Conservation (phyloP, 2,113 vertebrate species). For the Sinocyclocheilus grahami region DNA sequence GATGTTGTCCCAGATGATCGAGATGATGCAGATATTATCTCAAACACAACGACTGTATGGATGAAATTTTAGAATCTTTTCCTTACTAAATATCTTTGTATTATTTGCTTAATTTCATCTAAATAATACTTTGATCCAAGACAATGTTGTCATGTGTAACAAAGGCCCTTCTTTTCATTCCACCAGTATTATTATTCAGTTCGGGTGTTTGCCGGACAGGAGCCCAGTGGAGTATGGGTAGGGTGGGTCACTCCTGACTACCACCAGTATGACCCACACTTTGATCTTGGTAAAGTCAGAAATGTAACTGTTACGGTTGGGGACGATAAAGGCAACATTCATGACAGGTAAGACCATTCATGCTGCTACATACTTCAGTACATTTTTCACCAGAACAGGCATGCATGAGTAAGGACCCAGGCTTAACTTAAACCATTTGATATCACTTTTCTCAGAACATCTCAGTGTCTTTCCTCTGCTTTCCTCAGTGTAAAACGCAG, state of each 20-base stretch:
- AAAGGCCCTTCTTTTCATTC: neutral
- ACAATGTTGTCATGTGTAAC: no score
- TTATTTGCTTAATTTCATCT: neutral
- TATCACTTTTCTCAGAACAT: neutral
- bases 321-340: conserved; percentile 89
- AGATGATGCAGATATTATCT: conserved; percentile 88
- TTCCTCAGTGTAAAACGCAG: conserved; percentile 86
- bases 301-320: conserved; percentile 89
- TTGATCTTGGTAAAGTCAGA: conserved; percentile 87
- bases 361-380: neutral
- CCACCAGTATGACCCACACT: conserved; percentile 86
- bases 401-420: neutral
- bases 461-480: neutral
- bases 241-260: conserved; percentile 94
- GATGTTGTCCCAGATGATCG: conserved; percentile 90
- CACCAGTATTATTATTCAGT: conserved; percentile 89
- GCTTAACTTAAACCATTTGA: neutral
- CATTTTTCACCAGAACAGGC: neutral
- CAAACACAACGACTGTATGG: conserved; percentile 88
- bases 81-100: neutral
- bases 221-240: conserved; percentile 79
- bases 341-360: conserved; percentile 80
- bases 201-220: conserved; percentile 82
- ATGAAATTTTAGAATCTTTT: neutral
- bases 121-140: neutral